Evolutionary conservation across 2,888 invertebrate species (phyloP), one percentile per base, ranked within the genome.

Genomic region (Steromphala cineraria): DNA sequence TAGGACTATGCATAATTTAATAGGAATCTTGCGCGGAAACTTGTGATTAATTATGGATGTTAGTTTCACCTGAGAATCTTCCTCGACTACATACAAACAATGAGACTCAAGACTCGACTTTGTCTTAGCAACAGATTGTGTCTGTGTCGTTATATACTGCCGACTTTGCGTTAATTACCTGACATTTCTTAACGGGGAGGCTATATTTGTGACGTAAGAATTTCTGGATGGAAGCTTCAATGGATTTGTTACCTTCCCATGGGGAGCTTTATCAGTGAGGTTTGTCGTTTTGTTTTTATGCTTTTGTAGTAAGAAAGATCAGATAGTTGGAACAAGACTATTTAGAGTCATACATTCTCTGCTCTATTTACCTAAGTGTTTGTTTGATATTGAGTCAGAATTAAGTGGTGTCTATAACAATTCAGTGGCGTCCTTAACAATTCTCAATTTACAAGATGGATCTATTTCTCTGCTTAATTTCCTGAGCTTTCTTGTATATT

Each of bases 91-190:
- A 40, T 71, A 31, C 36, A 71, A 71, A 71, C 71, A 71, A 15
- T 19, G 71, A 19, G 71, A 71, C n/a, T 71, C 40, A 36, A 31
- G 28, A 19, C 40, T 15, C 15, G 19, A 36, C 71, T 36, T 71
- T 40, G 40, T 71, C 71, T 36, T 71, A 40, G 71, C 71, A 71
- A 71, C 71, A 19, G 71, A 31, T 40, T 71, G 71, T 71, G 71
- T 71, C 17, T 31, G 31, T 13, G 62, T 62, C 62, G 21, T 62
- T 62, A 28, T 15, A 62, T 62, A 62, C 62, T 28, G 28, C 28
- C 21, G 46, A 46, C 46, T 46, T 46, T 46, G 46, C 46, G 46
- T 46, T 46, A 46, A 46, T 46, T 46, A 46, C 46, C 46, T 46
- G 46, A 46, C 28, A 28, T 62, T 28, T 62, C 15, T 7, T 28